A percentile compares a stretch with the other conserved stretches of the same genome.
Evolutionary conservation across 2,888 invertebrate genomes (phyloP).

Genomic region (Tuberolachnus salignus): DNA sequence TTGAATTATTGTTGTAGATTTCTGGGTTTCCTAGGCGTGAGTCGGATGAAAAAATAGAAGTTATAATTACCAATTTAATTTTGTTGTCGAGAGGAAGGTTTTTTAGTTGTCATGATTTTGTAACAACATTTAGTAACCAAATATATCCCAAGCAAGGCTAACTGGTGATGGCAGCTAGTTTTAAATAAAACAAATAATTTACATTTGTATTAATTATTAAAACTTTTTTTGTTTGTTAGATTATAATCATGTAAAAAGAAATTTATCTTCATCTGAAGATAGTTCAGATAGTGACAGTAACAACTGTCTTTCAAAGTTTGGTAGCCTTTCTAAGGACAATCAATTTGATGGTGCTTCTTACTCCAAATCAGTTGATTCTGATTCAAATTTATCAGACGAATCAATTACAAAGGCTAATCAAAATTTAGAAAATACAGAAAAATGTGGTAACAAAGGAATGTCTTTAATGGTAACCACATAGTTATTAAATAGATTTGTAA

Average conservation of each 20-base stretch:
- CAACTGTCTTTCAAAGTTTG: not conserved
- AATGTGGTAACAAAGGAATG: constrained; percentile 40
- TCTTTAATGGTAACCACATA: constrained; percentile 41
- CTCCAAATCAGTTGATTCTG: constrained; percentile 31
- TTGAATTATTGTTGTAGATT: too few species aligned
- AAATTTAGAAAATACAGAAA: constrained; percentile 23
- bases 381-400: constrained; percentile 46
- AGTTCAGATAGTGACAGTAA: constrained; percentile 36
- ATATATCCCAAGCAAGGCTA: too few species aligned
- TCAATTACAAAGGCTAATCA: not conserved
- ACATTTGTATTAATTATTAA: too few species aligned
- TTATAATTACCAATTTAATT: too few species aligned
- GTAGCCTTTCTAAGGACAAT: not conserved
- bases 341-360: not conserved
- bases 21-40: too few species aligned
- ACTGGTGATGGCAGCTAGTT: too few species aligned
- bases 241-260: not conserved
- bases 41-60: too few species aligned
- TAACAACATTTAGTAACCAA: too few species aligned
- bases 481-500: not conserved
- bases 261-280: constrained; percentile 12
- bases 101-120: too few species aligned
- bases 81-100: too few species aligned
- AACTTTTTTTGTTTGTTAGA: not conserved
- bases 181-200: not conserved